Evolutionary conservation across 2,888 invertebrate species (phyloP), one percentile per base, ranked within the genome.

Genomic region (Pollenia angustigena): DNA sequence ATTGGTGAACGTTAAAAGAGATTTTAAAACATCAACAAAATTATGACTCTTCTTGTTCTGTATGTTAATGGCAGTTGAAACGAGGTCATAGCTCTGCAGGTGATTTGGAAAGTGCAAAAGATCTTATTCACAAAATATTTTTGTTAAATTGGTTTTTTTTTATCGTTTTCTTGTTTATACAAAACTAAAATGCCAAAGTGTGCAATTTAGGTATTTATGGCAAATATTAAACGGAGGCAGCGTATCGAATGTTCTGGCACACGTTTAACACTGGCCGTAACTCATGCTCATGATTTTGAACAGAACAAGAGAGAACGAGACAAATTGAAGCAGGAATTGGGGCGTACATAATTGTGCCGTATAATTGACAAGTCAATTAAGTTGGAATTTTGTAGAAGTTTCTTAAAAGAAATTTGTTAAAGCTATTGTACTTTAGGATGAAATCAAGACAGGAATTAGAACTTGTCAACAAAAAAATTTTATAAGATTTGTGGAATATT

Each of bases 201-300:
- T 88, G 89, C 85, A 72, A 64, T 83, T 64, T 40, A 66, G 54
- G 11, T 66, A 72, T 56, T 69, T 12, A 68, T 64, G 58, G 52
- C 62, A 69, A 83, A 66, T 48, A 18, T 48, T 62, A 80, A 80
- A 78, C 82, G 75, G 80, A 52, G 85, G 84, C 88, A 87, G 89
- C 89, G 89, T 89, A 88, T 87, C 89, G 87, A 89, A 90, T 90
- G 68, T 87, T 79, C 86, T 89, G 90, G 89, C 90, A 89, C 89
- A 90, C 90, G 89, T 83, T 78, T 40, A 62, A 54, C 81, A 81
- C 80, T 78, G 46, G 84, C 58, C 50, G 74, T 78, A 62, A 79
- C 78, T 42, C 78, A 74, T 74, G 16, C 48, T 56, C n/a, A n/a
- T 52, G 44, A 56, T 40, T 68, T 18, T 42, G 2, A 18, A 46